These are phyloP conservation scores for Monochamus alternatus DNA, from an alignment of 2,888 invertebrate genomes.

Conservation along the genomic window DNA sequence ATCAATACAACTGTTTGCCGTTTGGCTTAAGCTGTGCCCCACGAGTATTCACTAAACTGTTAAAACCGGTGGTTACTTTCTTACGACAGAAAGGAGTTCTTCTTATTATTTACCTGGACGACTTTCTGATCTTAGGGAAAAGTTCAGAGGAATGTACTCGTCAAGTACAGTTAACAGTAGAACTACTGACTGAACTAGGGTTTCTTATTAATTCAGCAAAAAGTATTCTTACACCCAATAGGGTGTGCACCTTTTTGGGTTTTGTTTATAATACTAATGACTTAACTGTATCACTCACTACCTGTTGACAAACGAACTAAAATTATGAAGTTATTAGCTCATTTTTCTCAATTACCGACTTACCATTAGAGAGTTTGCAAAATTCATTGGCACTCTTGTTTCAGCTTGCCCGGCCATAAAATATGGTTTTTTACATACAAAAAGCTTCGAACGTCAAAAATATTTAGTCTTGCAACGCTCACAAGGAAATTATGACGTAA, in stretches of 20 bases:
- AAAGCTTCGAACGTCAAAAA: neutral
- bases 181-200: conserved; percentile 27
- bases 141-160: neutral
- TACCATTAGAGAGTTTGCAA: conserved; percentile 6
- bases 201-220: conserved; percentile 32
- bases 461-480: neutral
- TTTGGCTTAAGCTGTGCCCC: conserved; percentile 34
- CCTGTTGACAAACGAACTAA: conserved; percentile 14
- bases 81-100: neutral
- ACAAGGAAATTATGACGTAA: neutral
- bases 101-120: conserved; percentile 8
- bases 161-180: neutral
- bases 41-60: neutral
- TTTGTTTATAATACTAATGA: conserved; percentile 23
- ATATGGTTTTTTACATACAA: neutral
- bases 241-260: conserved; percentile 16
- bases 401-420: conserved; percentile 8
- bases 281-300: conserved; percentile 7
- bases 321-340: neutral
- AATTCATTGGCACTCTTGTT: neutral
- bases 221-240: conserved; percentile 7
- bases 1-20: conserved; percentile 18
- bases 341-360: no score
- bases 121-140: neutral
- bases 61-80: neutral